Percentiles rank a stretch among this genome's conserved stretches.
These are phyloP conservation scores for Metopia argyrocephala DNA, from an alignment of 2,888 invertebrate species.

Conservation along the genomic window DNA sequence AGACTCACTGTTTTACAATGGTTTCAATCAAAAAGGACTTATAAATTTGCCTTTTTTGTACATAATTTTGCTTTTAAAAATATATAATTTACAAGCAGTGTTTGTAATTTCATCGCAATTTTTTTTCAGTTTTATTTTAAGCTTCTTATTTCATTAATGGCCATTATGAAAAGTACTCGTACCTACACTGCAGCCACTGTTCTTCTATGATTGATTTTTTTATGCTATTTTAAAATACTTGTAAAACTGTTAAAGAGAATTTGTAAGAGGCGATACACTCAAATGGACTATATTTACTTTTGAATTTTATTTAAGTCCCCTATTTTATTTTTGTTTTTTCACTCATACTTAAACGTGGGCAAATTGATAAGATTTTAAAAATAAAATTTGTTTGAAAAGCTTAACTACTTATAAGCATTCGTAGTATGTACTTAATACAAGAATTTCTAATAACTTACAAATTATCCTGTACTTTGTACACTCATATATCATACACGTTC, in stretches of 20 bases:
- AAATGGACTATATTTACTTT: conserved; percentile 26
- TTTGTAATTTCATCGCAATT: background rate
- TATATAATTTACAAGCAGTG: no score
- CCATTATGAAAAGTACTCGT: background rate
- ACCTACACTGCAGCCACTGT: background rate
- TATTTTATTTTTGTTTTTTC: background rate
- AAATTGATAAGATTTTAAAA: conserved; percentile 2
- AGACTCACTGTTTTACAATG: no score
- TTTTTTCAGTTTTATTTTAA: background rate
- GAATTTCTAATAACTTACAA: no score
- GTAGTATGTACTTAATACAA: no score
- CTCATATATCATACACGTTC: no score
- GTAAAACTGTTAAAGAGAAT: conserved; percentile 32
- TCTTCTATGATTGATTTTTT: background rate
- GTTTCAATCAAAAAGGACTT: no score
- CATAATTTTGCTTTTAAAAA: no score
- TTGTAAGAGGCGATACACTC: conserved; percentile 28
- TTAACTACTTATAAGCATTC: background rate
- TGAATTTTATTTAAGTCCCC: conserved; percentile 20
- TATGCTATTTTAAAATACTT: conserved; percentile 13
- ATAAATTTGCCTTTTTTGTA: no score
- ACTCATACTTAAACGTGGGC: background rate
- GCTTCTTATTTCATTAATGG: background rate
- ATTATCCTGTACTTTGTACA: no score
- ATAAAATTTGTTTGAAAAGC: background rate